A percentile compares a stretch with the other conserved stretches of the same genome.
phyloP scores from a whole-genome alignment of 2,888 invertebrate genomes.

The Germaria angustata region DNA sequence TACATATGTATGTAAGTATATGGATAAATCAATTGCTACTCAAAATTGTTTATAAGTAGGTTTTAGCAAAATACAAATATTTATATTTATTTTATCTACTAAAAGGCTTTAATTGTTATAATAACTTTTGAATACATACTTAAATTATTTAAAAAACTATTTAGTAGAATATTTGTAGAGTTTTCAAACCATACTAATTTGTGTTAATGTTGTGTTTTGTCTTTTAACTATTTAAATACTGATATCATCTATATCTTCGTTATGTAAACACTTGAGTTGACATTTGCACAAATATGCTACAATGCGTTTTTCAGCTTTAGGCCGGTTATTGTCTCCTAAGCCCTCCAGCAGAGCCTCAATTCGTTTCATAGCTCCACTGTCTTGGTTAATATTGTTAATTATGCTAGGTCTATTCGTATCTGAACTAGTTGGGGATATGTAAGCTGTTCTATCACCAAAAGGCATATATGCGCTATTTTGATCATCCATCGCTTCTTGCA shows the following conservation, averaged over 20 bases:
- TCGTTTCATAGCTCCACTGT: slow-evolving; percentile 69
- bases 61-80: no score
- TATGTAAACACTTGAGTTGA: slow-evolving; percentile 72
- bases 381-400: slow-evolving; percentile 46
- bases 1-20: no score
- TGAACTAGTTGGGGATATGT: not conserved
- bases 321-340: slow-evolving; percentile 72
- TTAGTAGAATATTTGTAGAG: no score
- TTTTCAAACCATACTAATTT: no score
- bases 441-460: slow-evolving; percentile 59
- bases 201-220: no score
- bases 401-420: slow-evolving; percentile 7
- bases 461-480: slow-evolving; percentile 61
- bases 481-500: slow-evolving; percentile 77
- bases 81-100: not conserved
- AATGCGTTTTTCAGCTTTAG: slow-evolving; percentile 75
- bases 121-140: no score
- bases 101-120: no score
- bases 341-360: slow-evolving; percentile 75
- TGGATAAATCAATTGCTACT: not conserved
- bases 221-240: slow-evolving; percentile 67
- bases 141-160: no score
- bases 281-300: slow-evolving; percentile 76
- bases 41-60: not conserved
- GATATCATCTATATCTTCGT: slow-evolving; percentile 74